Conservation (phyloP, 30 jellyfish, hydroid and myxozoan genomes). For the Aurelia aurita region DNA sequence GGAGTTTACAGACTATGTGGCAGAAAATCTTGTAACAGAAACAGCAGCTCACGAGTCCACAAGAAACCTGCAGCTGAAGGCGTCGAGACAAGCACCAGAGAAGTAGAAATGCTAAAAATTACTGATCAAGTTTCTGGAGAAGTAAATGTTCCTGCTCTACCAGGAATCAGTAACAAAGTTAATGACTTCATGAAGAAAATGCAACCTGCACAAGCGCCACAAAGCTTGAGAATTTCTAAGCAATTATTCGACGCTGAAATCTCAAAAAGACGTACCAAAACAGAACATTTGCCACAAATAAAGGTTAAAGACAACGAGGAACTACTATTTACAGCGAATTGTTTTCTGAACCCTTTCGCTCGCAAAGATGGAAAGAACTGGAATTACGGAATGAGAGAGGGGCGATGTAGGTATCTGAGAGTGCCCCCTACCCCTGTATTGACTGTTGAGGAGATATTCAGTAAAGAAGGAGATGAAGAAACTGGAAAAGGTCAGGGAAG, state of each 20-base stretch:
- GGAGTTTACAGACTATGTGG: constrained; percentile 44
- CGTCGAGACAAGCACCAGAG: too few species aligned
- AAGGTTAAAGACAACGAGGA: background rate
- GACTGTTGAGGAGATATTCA: constrained; percentile 69
- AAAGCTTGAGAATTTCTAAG: constrained; percentile 49
- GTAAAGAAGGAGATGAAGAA: constrained; percentile 1
- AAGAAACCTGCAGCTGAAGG: background rate
- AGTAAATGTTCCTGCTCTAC: too few species aligned
- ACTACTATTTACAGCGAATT: background rate
- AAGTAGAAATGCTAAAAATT: too few species aligned
- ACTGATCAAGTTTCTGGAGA: too few species aligned
- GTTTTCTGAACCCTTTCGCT: constrained; percentile 39
- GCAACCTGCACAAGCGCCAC: constrained; percentile 64
- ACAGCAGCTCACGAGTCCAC: background rate
- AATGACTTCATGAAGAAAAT: constrained; percentile 35
- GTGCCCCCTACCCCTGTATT: constrained; percentile 79
- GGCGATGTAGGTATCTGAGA: constrained; percentile 77
- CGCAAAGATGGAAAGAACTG: constrained; percentile 38
- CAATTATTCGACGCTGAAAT: background rate
- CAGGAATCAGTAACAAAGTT: constrained; percentile 6
- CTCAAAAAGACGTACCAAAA: background rate
- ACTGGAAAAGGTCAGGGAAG: background rate
- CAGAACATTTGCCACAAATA: background rate
- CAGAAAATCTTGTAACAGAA: background rate
- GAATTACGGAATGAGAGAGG: constrained; percentile 57